Percentiles rank a stretch among this genome's conserved stretches.
These are phyloP conservation scores for Pseudopipra pipra DNA, from an alignment of 2,113 vertebrate species.

Conservation along the genomic window DNA sequence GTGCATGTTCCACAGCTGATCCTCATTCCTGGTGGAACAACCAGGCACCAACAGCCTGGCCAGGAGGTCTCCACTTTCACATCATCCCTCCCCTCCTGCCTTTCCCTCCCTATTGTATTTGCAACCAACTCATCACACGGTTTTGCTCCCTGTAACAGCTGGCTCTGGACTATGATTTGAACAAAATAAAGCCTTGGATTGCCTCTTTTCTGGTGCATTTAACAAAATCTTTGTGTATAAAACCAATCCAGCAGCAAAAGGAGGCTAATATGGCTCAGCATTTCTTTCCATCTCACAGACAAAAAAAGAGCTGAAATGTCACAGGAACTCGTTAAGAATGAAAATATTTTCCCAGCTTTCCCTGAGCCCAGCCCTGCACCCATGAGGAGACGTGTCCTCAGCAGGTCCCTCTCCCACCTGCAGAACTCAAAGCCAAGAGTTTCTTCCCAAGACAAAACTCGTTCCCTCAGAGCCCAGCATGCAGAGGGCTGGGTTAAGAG, in stretches of 20 bases:
- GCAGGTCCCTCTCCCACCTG: not conserved
- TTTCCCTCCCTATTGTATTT: no score
- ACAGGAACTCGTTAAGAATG: not conserved
- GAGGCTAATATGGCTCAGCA: not conserved
- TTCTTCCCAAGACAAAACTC: no score
- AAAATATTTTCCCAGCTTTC: not conserved
- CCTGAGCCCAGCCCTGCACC: not conserved
- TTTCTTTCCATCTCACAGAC: not conserved
- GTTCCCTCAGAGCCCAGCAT: accelerated
- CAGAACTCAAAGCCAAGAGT: accelerated
- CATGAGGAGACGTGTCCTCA: not conserved
- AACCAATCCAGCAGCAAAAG: not conserved
- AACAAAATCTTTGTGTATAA: not conserved
- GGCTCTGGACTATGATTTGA: no score
- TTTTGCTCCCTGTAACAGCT: no score
- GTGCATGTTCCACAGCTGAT: no score
- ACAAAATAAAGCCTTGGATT: no score
- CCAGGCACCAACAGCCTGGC: no score
- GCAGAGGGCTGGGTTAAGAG: not conserved
- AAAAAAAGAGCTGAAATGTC: not conserved
- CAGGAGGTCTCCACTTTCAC: no score
- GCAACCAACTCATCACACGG: no score
- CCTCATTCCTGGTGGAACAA: no score
- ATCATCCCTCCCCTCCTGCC: no score
- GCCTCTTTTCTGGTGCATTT: no score